Conservation (phyloP, 2,113 vertebrate genomes). For the rabbit (Oryctolagus cuniculus) region mOryCun1.1 NC_091445.1:80145501-80146000, state of each 20-base stretch:
- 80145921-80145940: slow-evolving; percentile 75
- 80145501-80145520: not conserved
- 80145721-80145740: not conserved
- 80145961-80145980: slow-evolving; percentile 6
- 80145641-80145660: not conserved
- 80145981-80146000: slow-evolving; percentile 36
- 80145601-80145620: not conserved
- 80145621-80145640: not conserved
- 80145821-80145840: slow-evolving; percentile 45
- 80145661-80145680: not conserved
- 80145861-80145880: slow-evolving; percentile 56
- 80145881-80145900: slow-evolving; percentile 66
- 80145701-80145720: not conserved
- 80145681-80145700: not conserved
- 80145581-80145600: not conserved
- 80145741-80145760: not conserved
- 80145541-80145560: too few relatives aligned
- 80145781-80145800: not conserved
- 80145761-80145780: not conserved
- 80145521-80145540: too few relatives aligned
- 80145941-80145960: slow-evolving; percentile 46
- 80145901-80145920: slow-evolving; percentile 70
- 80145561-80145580: not conserved
- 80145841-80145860: slow-evolving; percentile 73
- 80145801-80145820: not conserved